Evolutionary conservation across 2,797 vertebrate genomes (phyloP).

Genomic region (Prunella strophiata): DNA sequence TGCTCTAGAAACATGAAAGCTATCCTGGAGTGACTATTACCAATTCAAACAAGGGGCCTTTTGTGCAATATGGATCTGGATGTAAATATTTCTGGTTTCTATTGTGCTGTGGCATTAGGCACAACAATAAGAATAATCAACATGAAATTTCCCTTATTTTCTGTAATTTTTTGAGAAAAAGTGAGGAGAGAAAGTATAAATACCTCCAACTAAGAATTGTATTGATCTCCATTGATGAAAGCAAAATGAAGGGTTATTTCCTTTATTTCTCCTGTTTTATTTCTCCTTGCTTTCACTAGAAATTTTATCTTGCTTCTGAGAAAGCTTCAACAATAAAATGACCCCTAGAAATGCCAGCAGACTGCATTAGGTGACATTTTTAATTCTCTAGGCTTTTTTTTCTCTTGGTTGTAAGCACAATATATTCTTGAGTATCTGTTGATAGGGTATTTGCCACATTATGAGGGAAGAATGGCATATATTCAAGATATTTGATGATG

Average conservation of each 20-base stretch:
- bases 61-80: background rate
- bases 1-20: background rate
- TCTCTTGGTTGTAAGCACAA: background rate
- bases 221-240: background rate
- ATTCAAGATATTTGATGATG: background rate
- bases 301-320: background rate
- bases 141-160: slow-evolving; percentile 22
- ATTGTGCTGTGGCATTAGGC: background rate
- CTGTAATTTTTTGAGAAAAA: background rate
- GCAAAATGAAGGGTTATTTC: background rate
- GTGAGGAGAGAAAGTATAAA: background rate
- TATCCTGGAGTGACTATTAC: background rate
- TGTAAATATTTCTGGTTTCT: slow-evolving; percentile 32
- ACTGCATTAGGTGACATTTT: background rate
- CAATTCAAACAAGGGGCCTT: background rate
- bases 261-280: background rate
- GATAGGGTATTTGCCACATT: background rate
- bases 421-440: background rate
- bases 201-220: background rate
- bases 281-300: background rate
- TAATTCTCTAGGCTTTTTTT: background rate
- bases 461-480: background rate
- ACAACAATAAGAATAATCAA: background rate
- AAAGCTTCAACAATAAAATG: slow-evolving; percentile 5
- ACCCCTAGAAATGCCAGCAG: background rate